A percentile compares a stretch with the other conserved stretches of the same genome.
Conservation (phyloP, 2,113 vertebrate species). For the Panurus biarmicus region DNA sequence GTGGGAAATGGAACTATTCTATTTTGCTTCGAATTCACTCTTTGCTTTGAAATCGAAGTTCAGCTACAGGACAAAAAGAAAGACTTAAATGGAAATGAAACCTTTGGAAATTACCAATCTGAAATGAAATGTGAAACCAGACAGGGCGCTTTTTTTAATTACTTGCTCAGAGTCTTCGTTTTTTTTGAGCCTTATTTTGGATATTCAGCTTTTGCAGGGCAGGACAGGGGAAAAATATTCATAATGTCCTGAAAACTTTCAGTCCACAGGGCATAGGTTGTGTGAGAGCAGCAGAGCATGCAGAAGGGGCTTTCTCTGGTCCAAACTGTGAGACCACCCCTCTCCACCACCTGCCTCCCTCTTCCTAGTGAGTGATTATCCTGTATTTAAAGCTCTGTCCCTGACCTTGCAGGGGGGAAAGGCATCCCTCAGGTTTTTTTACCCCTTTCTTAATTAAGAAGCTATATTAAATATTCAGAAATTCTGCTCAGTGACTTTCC, state of each 20-base stretch:
- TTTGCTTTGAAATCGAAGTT: constrained; percentile 31
- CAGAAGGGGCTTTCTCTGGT: neutral
- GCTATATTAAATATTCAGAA: constrained; percentile 50
- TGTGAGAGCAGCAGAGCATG: neutral
- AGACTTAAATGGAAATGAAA: constrained; percentile 53
- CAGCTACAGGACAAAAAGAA: constrained; percentile 3
- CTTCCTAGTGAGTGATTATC: neutral
- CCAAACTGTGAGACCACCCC: neutral
- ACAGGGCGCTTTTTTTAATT: neutral
- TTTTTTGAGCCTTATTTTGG: neutral
- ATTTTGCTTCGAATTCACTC: neutral
- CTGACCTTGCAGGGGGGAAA: neutral
- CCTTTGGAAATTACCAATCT: constrained; percentile 24
- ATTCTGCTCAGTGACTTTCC: constrained; percentile 21
- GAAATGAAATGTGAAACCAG: constrained; percentile 18
- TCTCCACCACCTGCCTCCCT: neutral
- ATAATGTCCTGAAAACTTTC: neutral
- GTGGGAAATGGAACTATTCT: neutral
- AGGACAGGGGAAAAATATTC: neutral
- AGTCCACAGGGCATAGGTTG: too few relatives aligned
- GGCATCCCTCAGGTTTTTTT: constrained; percentile 18
- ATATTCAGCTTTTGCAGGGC: neutral
- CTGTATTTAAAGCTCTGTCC: neutral
- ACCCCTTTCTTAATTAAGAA: constrained; percentile 42
- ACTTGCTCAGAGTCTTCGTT: neutral